phyloP scores from a whole-genome alignment of 2,113 vertebrate genomes.

The Silurus meridionalis region DNA sequence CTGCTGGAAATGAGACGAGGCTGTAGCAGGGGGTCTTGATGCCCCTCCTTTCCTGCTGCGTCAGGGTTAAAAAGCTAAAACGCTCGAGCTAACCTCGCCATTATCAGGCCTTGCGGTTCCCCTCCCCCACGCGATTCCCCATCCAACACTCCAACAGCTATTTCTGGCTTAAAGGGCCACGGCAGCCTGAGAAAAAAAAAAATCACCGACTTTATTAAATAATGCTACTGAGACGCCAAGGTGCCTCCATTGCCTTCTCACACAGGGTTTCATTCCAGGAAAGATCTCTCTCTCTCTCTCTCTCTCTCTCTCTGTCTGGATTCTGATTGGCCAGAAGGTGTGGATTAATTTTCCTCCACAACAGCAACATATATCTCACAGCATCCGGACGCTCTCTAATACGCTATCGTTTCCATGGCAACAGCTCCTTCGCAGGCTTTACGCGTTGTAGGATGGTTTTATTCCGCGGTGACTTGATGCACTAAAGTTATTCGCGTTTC shows the following conservation, averaged over 20 bases:
- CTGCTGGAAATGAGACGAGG: background rate
- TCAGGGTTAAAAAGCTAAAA: constrained; percentile 59
- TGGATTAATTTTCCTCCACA: background rate
- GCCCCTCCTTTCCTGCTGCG: constrained; percentile 52
- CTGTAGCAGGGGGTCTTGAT: background rate
- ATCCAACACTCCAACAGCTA: constrained; percentile 46
- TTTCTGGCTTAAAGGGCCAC: constrained; percentile 56
- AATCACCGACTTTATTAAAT: constrained; percentile 8
- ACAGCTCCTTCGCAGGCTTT: background rate
- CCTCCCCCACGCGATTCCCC: constrained; percentile 40
- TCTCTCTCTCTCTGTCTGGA: background rate
- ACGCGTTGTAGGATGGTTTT: no score
- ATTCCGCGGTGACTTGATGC: no score
- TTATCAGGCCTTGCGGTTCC: constrained; percentile 49
- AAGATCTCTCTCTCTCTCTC: background rate
- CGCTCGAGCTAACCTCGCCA: constrained; percentile 46
- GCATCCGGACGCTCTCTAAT: background rate
- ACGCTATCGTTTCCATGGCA: background rate
- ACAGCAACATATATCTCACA: no score
- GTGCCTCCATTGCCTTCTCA: constrained; percentile 19
- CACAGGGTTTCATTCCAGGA: background rate
- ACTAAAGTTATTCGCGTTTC: no score
- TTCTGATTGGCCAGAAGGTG: background rate
- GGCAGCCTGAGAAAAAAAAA: background rate
- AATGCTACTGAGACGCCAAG: constrained; percentile 19